These are phyloP conservation scores for Scaptomyza reducta DNA, from an alignment of 2,888 invertebrate species.

Conservation along the genomic window DNA sequence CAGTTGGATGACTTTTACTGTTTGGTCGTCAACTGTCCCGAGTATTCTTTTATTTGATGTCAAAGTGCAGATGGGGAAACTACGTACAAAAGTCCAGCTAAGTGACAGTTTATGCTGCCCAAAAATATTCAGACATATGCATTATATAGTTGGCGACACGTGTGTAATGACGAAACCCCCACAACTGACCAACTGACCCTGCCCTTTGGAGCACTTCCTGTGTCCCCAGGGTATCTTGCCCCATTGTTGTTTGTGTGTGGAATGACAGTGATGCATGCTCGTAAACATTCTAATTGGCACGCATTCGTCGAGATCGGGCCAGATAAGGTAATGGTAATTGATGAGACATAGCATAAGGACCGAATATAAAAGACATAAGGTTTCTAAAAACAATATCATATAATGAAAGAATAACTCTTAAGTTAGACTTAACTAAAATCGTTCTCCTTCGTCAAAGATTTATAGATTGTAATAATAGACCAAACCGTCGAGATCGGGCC, in stretches of 20 bases:
- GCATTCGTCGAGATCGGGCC: conserved; percentile 48
- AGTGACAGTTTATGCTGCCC: conserved; percentile 49
- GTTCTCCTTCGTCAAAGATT: not conserved
- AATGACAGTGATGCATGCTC: conserved; percentile 51
- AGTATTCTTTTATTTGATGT: conserved; percentile 17
- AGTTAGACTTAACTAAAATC: no score
- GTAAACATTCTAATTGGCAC: conserved; percentile 69
- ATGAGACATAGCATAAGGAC: conserved; percentile 43
- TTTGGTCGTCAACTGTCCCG: conserved; percentile 21
- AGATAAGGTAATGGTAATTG: conserved; percentile 69
- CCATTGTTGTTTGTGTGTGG: conserved; percentile 3
- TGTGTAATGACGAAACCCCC: conserved; percentile 10
- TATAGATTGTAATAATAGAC: no score
- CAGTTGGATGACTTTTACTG: conserved; percentile 59
- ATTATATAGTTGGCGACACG: conserved; percentile 22
- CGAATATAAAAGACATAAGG: no score
- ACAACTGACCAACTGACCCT: conserved; percentile 23
- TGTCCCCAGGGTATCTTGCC: conserved; percentile 28
- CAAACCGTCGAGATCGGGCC: no score
- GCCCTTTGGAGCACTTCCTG: conserved; percentile 34
- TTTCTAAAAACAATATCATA: no score
- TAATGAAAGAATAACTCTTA: no score
- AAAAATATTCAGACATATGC: conserved; percentile 44
- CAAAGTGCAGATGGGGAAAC: conserved; percentile 32
- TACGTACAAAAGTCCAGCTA: conserved; percentile 16